Percentiles rank a stretch among this genome's conserved stretches.
Conservation (phyloP, 2,888 invertebrate species). For the Micropterix aruncella region DNA sequence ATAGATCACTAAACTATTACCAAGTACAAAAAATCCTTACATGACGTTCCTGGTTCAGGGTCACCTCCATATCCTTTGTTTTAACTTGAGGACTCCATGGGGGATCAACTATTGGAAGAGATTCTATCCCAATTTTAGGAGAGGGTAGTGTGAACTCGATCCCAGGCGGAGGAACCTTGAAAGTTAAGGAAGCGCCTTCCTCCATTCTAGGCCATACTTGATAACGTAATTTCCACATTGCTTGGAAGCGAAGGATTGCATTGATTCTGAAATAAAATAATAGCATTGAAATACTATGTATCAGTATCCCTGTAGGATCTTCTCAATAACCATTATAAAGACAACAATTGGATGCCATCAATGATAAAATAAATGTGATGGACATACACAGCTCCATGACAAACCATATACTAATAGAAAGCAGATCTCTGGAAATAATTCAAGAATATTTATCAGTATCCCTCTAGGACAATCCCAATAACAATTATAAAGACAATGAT, state of each 20-base stretch:
- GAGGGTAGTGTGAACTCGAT: constrained; percentile 99
- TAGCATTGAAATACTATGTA: constrained; percentile 2
- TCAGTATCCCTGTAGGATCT: too few relatives aligned
- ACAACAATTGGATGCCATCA: too few relatives aligned
- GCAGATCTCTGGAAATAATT: too few relatives aligned
- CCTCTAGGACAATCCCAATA: too few relatives aligned
- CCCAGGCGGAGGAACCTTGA: constrained; percentile 97
- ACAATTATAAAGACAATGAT: too few relatives aligned
- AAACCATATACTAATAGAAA: too few relatives aligned
- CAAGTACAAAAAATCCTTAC: constrained; percentile 35
- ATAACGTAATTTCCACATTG: constrained; percentile 91
- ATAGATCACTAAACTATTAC: neutral
- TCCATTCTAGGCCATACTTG: constrained; percentile 99
- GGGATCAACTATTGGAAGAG: constrained; percentile 89
- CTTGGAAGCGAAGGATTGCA: constrained; percentile 60
- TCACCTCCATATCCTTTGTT: constrained; percentile 97
- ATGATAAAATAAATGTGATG: too few relatives aligned
- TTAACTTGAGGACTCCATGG: constrained; percentile 98
- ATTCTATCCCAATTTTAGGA: constrained; percentile 95
- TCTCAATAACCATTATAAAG: too few relatives aligned
- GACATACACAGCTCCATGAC: too few relatives aligned
- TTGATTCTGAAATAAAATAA: constrained; percentile 25
- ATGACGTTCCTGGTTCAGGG: constrained; percentile 93
- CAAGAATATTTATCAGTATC: too few relatives aligned
- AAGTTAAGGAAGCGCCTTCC: constrained; percentile 87